Evolutionary conservation across 2,113 vertebrate genomes (phyloP).

Genomic region (Hypanus sabinus): DNA sequence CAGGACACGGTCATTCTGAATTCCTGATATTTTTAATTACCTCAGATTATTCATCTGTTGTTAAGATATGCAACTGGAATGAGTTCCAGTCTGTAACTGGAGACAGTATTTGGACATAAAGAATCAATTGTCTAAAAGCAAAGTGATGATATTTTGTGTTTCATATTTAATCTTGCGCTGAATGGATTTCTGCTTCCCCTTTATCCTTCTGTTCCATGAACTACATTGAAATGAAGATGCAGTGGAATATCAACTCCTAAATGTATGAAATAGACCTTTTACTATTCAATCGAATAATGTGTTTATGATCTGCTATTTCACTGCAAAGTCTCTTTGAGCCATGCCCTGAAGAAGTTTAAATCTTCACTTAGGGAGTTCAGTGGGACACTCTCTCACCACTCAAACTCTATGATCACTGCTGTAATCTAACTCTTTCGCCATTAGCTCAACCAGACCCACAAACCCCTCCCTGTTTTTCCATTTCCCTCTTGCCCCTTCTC

Average conservation of each 20-base stretch:
- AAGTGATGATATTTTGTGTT: background rate
- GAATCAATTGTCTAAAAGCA: background rate
- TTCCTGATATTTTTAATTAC: background rate
- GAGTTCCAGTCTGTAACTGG: background rate
- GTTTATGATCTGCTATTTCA: no score
- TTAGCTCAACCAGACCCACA: no score
- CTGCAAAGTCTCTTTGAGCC: no score
- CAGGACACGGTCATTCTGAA: background rate
- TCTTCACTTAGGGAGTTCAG: no score
- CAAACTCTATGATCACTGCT: no score
- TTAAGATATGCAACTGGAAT: background rate
- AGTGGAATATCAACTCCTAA: background rate
- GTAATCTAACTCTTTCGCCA: no score
- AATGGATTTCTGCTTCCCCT: background rate
- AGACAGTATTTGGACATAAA: background rate
- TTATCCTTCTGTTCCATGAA: background rate
- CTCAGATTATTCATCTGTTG: background rate
- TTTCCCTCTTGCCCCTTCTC: no score
- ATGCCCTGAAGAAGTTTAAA: no score
- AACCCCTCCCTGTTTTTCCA: no score
- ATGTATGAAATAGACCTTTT: background rate
- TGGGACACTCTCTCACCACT: no score
- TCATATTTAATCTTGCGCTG: background rate
- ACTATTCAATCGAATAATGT: no score
- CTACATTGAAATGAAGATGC: background rate